Evolutionary conservation across 1,140 invertebrate genomes (phyloP).

Genomic region (Drosophila miranda): DNA sequence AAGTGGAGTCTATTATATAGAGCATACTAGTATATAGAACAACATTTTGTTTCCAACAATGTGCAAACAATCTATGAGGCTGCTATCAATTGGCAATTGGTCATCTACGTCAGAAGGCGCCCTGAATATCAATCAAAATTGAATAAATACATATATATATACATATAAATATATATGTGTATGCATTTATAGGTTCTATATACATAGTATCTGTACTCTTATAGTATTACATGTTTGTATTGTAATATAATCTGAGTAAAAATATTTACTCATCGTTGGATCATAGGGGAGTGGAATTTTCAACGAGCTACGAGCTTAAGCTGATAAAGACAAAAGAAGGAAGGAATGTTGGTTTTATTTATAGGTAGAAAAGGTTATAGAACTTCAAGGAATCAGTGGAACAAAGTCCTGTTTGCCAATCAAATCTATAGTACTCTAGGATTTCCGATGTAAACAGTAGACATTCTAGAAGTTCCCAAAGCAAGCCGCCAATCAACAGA

Average conservation of each 20-base stretch:
- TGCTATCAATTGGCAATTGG: constrained; percentile 39
- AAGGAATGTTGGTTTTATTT: background rate
- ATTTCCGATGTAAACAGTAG: too few species aligned
- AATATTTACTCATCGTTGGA: background rate
- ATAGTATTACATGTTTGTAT: constrained; percentile 29
- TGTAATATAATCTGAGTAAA: constrained; percentile 25
- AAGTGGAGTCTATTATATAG: constrained; percentile 30
- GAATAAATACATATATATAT: constrained; percentile 11
- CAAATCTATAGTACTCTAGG: too few species aligned
- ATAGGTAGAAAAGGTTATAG: background rate
- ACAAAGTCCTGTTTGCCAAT: too few species aligned
- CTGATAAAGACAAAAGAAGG: background rate
- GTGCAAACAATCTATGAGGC: constrained; percentile 14
- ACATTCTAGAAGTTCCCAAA: too few species aligned
- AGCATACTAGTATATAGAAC: constrained; percentile 3
- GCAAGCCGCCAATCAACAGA: background rate
- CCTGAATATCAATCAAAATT: constrained; percentile 52
- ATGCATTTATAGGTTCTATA: background rate
- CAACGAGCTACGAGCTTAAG: background rate
- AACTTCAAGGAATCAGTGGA: background rate
- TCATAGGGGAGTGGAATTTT: constrained; percentile 24
- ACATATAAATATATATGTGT: constrained; percentile 1
- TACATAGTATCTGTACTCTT: background rate
- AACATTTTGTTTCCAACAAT: background rate
- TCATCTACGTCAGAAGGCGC: constrained; percentile 45